Conservation (phyloP, 2,888 invertebrate species). For the Tetanocera ferruginea region DNA sequence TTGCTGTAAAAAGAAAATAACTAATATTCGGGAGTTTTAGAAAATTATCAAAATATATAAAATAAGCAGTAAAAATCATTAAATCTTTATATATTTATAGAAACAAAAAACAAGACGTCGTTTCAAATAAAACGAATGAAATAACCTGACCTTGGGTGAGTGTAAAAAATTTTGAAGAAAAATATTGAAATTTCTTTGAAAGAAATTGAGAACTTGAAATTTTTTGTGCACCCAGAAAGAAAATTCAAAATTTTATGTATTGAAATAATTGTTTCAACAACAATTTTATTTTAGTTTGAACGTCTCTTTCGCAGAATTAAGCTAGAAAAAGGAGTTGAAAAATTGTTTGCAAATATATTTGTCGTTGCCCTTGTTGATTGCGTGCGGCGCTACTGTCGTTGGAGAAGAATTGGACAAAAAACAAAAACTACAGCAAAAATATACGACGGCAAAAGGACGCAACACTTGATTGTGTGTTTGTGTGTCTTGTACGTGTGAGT, state of each 20-base stretch:
- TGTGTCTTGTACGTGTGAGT: too few species aligned
- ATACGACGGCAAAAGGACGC: not conserved
- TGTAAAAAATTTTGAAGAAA: slow-evolving; percentile 1
- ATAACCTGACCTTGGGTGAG: slow-evolving; percentile 41
- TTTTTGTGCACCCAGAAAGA: slow-evolving; percentile 32
- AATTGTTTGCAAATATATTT: slow-evolving; percentile 16
- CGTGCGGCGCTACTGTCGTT: slow-evolving; percentile 6
- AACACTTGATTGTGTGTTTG: not conserved
- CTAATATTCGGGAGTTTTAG: not conserved
- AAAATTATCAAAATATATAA: not conserved
- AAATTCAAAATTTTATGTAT: slow-evolving; percentile 48
- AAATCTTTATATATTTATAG: not conserved
- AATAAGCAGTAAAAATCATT: not conserved
- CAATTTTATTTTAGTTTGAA: slow-evolving; percentile 24
- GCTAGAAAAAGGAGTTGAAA: slow-evolving; percentile 1
- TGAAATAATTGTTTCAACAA: slow-evolving; percentile 37
- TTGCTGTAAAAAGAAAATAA: not conserved
- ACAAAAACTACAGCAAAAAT: not conserved
- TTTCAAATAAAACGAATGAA: slow-evolving; percentile 27
- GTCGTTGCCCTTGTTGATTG: not conserved
- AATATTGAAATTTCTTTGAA: slow-evolving; percentile 16
- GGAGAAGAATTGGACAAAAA: not conserved
- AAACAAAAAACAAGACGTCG: not conserved
- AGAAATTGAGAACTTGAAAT: slow-evolving; percentile 27
- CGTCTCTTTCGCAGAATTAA: slow-evolving; percentile 26